Evolutionary conservation across 2,113 vertebrate genomes (phyloP).

Genomic region (Otocyon megalotis): DNA sequence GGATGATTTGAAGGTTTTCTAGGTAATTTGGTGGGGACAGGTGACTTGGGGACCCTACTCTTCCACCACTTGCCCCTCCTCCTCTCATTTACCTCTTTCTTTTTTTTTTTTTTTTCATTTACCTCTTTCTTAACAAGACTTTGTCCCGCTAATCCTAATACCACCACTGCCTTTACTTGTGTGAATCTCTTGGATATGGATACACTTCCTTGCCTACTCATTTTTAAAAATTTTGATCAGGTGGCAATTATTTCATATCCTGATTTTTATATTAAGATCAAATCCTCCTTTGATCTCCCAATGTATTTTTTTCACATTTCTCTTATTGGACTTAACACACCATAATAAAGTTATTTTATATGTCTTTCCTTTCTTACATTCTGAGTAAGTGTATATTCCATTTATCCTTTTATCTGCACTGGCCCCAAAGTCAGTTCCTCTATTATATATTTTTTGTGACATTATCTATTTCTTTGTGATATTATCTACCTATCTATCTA

Average conservation of each 20-base stretch:
- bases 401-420: background rate
- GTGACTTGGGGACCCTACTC: no score
- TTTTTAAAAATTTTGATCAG: background rate
- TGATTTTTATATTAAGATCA: background rate
- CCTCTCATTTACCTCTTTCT: background rate
- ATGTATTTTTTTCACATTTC: background rate
- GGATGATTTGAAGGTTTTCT: no score
- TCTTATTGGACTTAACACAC: background rate
- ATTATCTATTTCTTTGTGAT: background rate
- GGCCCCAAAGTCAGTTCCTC: background rate
- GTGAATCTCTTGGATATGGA: background rate
- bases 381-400: background rate
- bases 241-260: background rate
- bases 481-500: background rate
- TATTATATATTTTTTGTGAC: background rate
- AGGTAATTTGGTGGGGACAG: no score
- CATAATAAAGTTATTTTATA: background rate
- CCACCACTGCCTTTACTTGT: background rate
- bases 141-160: rapidly evolving
- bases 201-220: background rate
- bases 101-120: no score
- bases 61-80: no score
- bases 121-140: background rate
- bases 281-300: background rate
- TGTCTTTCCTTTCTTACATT: background rate